Conservation (phyloP, 2,888 invertebrate genomes). For the Andrena marginata region DNA sequence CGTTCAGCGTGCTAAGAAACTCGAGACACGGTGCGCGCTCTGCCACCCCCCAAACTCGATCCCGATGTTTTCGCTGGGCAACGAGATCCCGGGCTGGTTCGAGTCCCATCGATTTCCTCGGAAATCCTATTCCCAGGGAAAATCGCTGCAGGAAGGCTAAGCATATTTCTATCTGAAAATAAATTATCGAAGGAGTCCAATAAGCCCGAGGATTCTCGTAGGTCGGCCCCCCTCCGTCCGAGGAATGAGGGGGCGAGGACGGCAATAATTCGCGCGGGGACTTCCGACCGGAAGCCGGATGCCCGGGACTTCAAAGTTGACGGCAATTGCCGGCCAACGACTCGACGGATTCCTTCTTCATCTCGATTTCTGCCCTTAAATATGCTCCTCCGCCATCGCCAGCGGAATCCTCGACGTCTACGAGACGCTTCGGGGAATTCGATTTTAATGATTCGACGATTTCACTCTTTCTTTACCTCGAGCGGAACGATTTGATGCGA, state of each 20-base stretch:
- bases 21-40: too few species aligned
- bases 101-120: background rate
- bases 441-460: slow-evolving; percentile 77
- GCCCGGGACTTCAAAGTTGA: slow-evolving; percentile 64
- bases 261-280: slow-evolving; percentile 68
- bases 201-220: slow-evolving; percentile 45
- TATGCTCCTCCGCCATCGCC: slow-evolving; percentile 34
- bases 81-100: background rate
- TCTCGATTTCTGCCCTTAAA: slow-evolving; percentile 54
- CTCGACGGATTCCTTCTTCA: slow-evolving; percentile 48
- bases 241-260: slow-evolving; percentile 9
- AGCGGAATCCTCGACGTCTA: slow-evolving; percentile 49
- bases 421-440: slow-evolving; percentile 69
- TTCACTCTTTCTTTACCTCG: slow-evolving; percentile 55
- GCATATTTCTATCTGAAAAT: slow-evolving; percentile 45
- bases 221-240: background rate
- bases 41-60: background rate
- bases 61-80: background rate
- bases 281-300: slow-evolving; percentile 59
- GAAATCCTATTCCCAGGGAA: slow-evolving; percentile 13
- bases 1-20: background rate
- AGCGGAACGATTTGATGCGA: slow-evolving; percentile 38
- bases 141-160: background rate
- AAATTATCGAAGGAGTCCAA: slow-evolving; percentile 38
- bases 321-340: slow-evolving; percentile 71